phyloP scores from a whole-genome alignment of 2,888 invertebrate species.

The Drosophila mimica region DNA sequence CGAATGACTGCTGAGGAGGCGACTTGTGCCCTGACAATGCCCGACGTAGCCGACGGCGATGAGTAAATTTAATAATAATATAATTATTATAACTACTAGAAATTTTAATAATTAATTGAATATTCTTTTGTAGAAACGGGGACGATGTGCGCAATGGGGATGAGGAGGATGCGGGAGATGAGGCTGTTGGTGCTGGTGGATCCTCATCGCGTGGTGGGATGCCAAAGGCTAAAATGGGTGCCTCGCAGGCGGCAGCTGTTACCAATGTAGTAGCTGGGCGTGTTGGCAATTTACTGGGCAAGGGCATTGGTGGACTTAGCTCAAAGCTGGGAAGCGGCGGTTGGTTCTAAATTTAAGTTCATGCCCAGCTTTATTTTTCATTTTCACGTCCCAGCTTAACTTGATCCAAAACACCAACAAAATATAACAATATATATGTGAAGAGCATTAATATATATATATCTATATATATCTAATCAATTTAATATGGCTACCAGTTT shows the following conservation, averaged over 20 bases:
- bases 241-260: constrained; percentile 83
- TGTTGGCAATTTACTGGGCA: constrained; percentile 95
- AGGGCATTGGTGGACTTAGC: constrained; percentile 95
- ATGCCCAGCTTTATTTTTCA: neutral
- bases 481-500: neutral
- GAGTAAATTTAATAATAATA: constrained; percentile 81
- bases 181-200: constrained; percentile 32
- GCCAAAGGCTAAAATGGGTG: constrained; percentile 82
- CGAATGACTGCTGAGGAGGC: constrained; percentile 99
- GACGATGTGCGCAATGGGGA: constrained; percentile 77
- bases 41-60: constrained; percentile 90
- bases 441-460: neutral
- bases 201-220: constrained; percentile 63
- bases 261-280: constrained; percentile 89
- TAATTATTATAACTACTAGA: too few species aligned
- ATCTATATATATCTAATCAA: neutral
- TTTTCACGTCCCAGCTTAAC: neutral
- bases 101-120: neutral
- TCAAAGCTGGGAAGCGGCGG: constrained; percentile 94
- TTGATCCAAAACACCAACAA: neutral
- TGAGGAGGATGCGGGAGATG: constrained; percentile 77
- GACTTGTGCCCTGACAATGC: constrained; percentile 94
- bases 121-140: constrained; percentile 44
- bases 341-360: constrained; percentile 89
- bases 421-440: neutral